Percentiles rank a stretch among this genome's conserved stretches.
These are phyloP conservation scores for Crenichthys baileyi DNA, from an alignment of 2,797 vertebrate species.

Conservation along the genomic window DNA sequence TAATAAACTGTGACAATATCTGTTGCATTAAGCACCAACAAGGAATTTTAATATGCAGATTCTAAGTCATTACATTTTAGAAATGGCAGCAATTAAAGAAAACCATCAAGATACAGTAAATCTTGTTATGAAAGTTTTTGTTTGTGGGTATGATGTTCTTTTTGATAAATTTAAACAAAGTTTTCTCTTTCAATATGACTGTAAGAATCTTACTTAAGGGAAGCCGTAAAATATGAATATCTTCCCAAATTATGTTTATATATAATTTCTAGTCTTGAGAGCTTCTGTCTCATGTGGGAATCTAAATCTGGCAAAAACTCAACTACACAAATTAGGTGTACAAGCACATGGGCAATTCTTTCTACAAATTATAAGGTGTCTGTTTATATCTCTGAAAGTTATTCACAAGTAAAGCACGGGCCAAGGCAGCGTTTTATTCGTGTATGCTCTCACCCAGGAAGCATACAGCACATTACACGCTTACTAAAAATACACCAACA, in stretches of 20 bases:
- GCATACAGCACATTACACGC: slow-evolving; percentile 58
- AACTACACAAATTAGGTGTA: neutral
- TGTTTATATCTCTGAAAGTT: slow-evolving; percentile 38
- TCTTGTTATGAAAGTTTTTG: neutral
- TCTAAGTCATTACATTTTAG: neutral
- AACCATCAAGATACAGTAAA: neutral
- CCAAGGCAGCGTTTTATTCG: slow-evolving; percentile 47
- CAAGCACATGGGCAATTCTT: slow-evolving; percentile 33
- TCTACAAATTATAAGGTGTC: slow-evolving; percentile 46
- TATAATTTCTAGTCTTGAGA: neutral
- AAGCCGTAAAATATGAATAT: neutral
- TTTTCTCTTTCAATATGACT: neutral
- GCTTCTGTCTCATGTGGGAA: neutral
- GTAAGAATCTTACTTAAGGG: neutral
- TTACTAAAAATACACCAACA: slow-evolving; percentile 68
- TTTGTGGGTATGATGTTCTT: neutral
- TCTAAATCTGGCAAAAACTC: slow-evolving; percentile 12
- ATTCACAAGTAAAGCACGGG: slow-evolving; percentile 27
- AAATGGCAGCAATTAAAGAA: neutral
- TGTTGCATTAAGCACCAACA: neutral
- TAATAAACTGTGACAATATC: neutral
- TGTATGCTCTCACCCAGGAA: slow-evolving; percentile 67
- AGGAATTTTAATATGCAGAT: neutral
- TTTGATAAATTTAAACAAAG: neutral
- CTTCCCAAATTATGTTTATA: neutral